These are phyloP conservation scores for Microplitis deprimator DNA, from an alignment of 2,888 invertebrate species.

Conservation along the genomic window DNA sequence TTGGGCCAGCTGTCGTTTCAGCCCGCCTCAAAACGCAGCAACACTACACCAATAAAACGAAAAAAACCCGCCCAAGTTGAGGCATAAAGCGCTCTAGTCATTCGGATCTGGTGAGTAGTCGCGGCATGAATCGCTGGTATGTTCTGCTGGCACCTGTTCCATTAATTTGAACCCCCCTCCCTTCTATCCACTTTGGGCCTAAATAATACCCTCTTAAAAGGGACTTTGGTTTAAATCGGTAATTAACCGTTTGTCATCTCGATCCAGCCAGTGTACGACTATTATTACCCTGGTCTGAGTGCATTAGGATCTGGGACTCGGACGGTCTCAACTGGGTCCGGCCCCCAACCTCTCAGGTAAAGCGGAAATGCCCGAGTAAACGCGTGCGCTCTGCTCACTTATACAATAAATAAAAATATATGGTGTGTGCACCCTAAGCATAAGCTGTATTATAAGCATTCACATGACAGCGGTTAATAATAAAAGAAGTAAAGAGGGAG, in stretches of 20 bases:
- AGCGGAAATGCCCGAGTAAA: slow-evolving; percentile 26
- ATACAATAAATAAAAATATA: slow-evolving; percentile 3
- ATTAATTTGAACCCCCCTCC: slow-evolving; percentile 33
- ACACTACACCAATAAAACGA: neutral
- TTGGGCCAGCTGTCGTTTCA: slow-evolving; percentile 48
- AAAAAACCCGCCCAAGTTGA: too few relatives aligned
- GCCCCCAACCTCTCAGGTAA: neutral
- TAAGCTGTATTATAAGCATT: neutral
- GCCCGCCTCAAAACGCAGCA: neutral
- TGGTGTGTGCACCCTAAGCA: neutral
- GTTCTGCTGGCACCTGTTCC: slow-evolving; percentile 29
- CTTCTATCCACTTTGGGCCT: neutral
- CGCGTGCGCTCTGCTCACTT: slow-evolving; percentile 5
- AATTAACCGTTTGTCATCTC: slow-evolving; percentile 28
- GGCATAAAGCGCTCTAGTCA: too few relatives aligned
- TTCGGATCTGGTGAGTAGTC: too few relatives aligned
- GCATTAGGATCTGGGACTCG: too few relatives aligned
- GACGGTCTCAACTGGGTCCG: neutral
- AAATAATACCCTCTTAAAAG: neutral
- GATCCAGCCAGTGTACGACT: neutral
- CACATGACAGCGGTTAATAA: neutral
- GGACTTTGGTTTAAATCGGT: slow-evolving; percentile 4
- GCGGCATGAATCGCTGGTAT: too few relatives aligned
- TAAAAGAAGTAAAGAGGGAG: neutral
- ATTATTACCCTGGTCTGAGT: too few relatives aligned